Percentiles rank a stretch among this genome's conserved stretches.
Conservation (phyloP, 2,113 vertebrate species). For the Gallinago undulata region DNA sequence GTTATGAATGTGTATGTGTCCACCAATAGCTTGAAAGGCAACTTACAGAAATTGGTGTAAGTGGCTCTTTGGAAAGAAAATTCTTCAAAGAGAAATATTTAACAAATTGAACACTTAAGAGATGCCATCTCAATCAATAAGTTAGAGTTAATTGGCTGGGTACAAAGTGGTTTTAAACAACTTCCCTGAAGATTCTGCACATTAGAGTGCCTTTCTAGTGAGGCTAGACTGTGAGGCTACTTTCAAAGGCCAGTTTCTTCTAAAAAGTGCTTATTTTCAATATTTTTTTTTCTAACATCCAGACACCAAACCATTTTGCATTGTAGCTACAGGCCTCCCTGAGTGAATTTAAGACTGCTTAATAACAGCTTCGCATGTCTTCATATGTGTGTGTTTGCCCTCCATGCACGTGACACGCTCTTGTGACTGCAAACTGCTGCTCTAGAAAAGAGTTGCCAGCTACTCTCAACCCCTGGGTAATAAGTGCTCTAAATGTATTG, state of each 20-base stretch:
- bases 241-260: background rate
- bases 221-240: background rate
- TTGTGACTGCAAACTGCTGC: background rate
- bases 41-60: background rate
- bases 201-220: background rate
- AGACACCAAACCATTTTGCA: background rate
- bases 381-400: background rate
- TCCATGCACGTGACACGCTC: background rate
- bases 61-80: background rate
- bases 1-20: background rate
- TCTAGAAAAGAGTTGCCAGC: background rate
- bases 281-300: background rate
- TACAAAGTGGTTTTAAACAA: constrained; percentile 8
- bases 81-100: constrained; percentile 48
- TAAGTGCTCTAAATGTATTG: background rate
- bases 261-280: background rate
- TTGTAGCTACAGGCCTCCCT: background rate
- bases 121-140: background rate
- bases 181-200: background rate
- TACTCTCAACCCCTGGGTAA: background rate
- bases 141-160: constrained; percentile 9
- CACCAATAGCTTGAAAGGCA: background rate
- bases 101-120: background rate
- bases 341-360: background rate
- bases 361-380: background rate